Percentiles rank a stretch among this genome's conserved stretches.
These are phyloP conservation scores for Tapirus indicus DNA, from an alignment of 2,797 vertebrate genomes.

Conservation along the genomic window DNA sequence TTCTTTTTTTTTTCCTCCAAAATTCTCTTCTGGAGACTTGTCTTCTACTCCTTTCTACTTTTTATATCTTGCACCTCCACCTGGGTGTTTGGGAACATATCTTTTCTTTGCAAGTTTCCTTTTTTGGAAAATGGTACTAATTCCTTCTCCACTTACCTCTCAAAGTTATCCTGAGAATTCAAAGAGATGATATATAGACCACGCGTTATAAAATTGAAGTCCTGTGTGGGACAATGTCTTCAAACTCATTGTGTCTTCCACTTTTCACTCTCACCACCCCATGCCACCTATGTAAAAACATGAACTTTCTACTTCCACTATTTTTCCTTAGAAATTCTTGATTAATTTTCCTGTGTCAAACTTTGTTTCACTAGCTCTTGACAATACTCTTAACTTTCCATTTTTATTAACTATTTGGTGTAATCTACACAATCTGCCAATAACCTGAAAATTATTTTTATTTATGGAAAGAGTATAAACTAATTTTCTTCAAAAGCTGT, in stretches of 20 bases:
- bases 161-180: background rate
- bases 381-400: background rate
- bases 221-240: background rate
- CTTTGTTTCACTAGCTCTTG: background rate
- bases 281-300: background rate
- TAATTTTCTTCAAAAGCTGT: background rate
- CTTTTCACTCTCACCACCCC: background rate
- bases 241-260: background rate
- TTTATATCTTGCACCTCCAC: background rate
- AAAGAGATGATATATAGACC: background rate
- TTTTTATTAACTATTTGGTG: slow-evolving; percentile 19
- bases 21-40: background rate
- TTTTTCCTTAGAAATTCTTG: background rate
- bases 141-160: background rate
- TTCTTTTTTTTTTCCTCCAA: background rate
- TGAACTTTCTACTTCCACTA: background rate
- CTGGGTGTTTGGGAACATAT: background rate
- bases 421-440: background rate
- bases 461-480: background rate
- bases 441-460: slow-evolving; percentile 1
- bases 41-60: background rate
- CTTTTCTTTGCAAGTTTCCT: background rate
- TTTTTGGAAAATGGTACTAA: background rate
- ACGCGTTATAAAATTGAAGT: background rate
- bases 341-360: background rate